These are phyloP conservation scores for Schizothorax lantsangensis DNA, from an alignment of 2,797 vertebrate genomes.

Conservation along the genomic window DNA sequence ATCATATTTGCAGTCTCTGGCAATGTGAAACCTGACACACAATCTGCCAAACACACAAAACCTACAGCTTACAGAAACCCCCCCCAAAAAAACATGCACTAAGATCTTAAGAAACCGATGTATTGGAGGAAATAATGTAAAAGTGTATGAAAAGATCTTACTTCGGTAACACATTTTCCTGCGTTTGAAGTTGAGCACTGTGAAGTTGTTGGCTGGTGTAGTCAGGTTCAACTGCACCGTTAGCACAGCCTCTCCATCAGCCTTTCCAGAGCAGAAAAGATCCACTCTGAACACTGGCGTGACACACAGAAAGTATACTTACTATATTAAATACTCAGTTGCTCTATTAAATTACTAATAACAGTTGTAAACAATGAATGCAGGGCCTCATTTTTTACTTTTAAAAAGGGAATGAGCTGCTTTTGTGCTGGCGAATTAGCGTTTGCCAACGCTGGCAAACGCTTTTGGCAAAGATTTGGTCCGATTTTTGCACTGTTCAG, in stretches of 20 bases:
- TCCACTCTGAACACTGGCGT: constrained; percentile 92
- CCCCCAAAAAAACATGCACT: constrained; percentile 14
- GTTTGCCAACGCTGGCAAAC: no score
- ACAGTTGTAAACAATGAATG: not conserved
- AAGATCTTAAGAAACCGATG: not conserved
- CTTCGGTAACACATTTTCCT: constrained; percentile 99
- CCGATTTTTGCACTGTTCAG: not conserved
- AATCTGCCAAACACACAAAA: not conserved
- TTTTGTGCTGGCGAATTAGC: not conserved
- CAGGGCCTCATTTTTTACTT: not conserved
- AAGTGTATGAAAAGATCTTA: constrained; percentile 72
- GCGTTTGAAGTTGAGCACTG: constrained; percentile 98
- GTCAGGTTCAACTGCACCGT: constrained; percentile 97
- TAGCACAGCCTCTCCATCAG: constrained; percentile 91
- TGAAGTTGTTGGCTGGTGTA: constrained; percentile 92
- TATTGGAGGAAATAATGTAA: not conserved
- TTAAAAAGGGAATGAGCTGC: not conserved
- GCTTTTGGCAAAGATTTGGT: not conserved
- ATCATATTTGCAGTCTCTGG: constrained; percentile 9
- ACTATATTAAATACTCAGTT: not conserved
- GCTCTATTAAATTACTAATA: not conserved
- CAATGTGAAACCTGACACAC: not conserved
- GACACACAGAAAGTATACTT: not conserved
- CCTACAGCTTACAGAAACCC: not conserved
- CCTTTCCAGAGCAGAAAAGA: constrained; percentile 92